Evolutionary conservation across 2,113 vertebrate genomes (phyloP).

Genomic region (Tringa solitaria): DNA sequence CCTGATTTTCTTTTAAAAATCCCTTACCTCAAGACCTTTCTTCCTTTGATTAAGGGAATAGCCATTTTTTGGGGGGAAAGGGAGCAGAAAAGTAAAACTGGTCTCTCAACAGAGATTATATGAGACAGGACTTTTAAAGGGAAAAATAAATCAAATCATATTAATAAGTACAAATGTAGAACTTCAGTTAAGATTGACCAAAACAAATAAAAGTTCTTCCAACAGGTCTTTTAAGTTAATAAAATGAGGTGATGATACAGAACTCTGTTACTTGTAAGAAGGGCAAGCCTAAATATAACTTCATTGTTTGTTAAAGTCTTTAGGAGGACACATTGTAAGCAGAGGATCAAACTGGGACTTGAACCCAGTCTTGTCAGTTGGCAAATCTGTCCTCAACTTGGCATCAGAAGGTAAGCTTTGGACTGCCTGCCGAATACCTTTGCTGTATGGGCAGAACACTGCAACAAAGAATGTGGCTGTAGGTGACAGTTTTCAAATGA

Average conservation of each 20-base stretch:
- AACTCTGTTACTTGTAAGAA: neutral
- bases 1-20: neutral
- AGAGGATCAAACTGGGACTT: constrained; percentile 80
- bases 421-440: neutral
- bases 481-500: neutral
- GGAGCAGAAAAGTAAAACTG: neutral
- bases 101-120: neutral
- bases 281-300: neutral
- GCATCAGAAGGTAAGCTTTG: constrained; percentile 72
- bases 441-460: neutral
- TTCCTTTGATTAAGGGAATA: neutral
- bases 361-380: constrained; percentile 81
- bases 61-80: neutral
- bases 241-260: neutral
- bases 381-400: constrained; percentile 73
- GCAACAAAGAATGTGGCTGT: neutral
- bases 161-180: neutral
- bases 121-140: neutral
- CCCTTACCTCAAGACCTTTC: neutral
- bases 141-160: neutral
- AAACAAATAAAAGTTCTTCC: neutral
- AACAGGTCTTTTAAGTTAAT: neutral
- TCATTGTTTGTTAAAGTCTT: constrained; percentile 66
- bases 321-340: constrained; percentile 81
- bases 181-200: neutral